These are phyloP conservation scores for Sarcophaga caerulescens DNA, from an alignment of 2,888 invertebrate genomes.

Conservation along the genomic window DNA sequence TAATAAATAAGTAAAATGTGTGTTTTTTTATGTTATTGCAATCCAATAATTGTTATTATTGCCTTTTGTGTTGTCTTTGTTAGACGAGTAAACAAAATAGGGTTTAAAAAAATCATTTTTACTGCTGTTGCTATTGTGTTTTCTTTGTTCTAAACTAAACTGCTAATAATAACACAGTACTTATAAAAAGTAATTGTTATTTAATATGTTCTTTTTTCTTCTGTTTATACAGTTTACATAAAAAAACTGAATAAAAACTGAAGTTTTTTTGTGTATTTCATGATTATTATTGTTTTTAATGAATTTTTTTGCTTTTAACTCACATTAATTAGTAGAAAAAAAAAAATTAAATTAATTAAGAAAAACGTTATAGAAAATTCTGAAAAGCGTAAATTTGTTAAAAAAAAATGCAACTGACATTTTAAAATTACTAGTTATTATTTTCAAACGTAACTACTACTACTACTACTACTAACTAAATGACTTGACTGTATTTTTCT, in stretches of 20 bases:
- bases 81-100: conserved; percentile 39
- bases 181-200: conserved; percentile 34
- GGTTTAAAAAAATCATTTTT: conserved; percentile 33
- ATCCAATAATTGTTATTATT: conserved; percentile 3
- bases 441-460: neutral
- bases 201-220: conserved; percentile 10
- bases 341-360: neutral
- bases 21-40: neutral
- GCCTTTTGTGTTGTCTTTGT: conserved; percentile 35
- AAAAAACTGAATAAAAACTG: conserved; percentile 38
- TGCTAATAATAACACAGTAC: conserved; percentile 14
- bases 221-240: neutral
- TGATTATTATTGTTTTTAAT: conserved; percentile 1
- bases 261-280: conserved; percentile 12
- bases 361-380: neutral
- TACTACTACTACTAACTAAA: conserved; percentile 27
- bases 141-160: conserved; percentile 61
- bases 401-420: conserved; percentile 42
- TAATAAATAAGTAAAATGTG: neutral
- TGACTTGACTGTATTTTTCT: neutral
- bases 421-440: conserved; percentile 16
- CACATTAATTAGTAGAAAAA: conserved; percentile 39
- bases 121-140: conserved; percentile 3
- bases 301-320: conserved; percentile 30
- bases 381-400: conserved; percentile 21